Evolutionary conservation across 30 jellyfish, hydroid and myxozoan genomes (phyloP), one percentile per base, ranked within the genome.

Genomic region (Aurelia aurita): DNA sequence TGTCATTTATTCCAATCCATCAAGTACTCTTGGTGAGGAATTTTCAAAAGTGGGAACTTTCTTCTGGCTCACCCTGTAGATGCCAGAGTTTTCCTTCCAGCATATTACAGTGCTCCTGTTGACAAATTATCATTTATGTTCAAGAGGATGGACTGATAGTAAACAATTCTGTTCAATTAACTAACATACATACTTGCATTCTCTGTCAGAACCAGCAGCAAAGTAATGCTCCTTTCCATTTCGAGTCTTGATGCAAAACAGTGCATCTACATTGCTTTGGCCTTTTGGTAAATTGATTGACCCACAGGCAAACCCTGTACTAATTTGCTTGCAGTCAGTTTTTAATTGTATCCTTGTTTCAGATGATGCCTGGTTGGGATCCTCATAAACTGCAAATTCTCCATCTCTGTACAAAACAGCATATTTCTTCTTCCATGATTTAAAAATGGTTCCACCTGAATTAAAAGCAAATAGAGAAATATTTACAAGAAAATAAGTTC

Each of bases 261-360:
- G 72, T 9, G 98, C 81, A 70, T 93, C 98, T 47, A 93, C 95
- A 59, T 82, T 82, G 73, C 92, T 78, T 32, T 85, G 86, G 18
- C 96, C 96, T 61, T 88, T 93, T 18, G 98, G 98, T 47, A 93
- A 70, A 83, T 87, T 93, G 8, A 88, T 83, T 39, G 94, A 57
- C 26, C 98, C 98, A 74, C 97, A 88, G n/a, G 96, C 98, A 81
- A 88, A 93, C 3, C 97, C 98, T 43, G 78, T 59, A 59, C 59
- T 85, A 27, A 93, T 82, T 43, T 79, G 58, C 32, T 74, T 76
- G 58, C 92, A 77, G 19, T 93, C 96, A 20, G 79, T 53, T 61
- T 64, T 72, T 89, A 93, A 44, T 55, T 81, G 86, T 15, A 93
- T 77, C 57, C 98, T 78, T 20, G 87, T 61, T 20, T 88, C 94